phyloP scores from a whole-genome alignment of 2,888 invertebrate species.

The Thereva unica region DNA sequence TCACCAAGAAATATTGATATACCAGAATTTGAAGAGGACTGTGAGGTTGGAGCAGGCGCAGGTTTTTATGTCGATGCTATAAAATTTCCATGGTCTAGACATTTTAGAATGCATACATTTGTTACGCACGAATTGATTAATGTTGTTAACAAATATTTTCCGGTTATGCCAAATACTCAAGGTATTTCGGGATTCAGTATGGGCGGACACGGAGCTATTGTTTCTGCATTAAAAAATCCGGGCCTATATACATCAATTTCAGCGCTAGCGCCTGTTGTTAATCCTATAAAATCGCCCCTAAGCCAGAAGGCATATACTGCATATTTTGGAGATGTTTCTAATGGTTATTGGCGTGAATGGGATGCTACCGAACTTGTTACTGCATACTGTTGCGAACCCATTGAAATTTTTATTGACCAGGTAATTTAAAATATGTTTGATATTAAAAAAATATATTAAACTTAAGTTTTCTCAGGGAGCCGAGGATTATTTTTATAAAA shows the following conservation, averaged over 20 bases:
- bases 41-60: conserved; percentile 94
- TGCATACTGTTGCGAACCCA: conserved; percentile 79
- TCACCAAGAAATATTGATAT: conserved; percentile 90
- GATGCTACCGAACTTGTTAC: conserved; percentile 85
- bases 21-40: conserved; percentile 86
- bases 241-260: conserved; percentile 86
- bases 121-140: conserved; percentile 83
- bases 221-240: conserved; percentile 88
- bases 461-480: conserved; percentile 65
- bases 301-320: conserved; percentile 83
- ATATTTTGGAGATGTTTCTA: conserved; percentile 71
- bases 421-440: background rate
- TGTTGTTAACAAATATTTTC: conserved; percentile 76
- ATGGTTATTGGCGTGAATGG: conserved; percentile 76
- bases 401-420: conserved; percentile 81
- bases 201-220: conserved; percentile 97
- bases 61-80: conserved; percentile 95
- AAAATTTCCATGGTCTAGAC: conserved; percentile 85
- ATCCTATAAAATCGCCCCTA: conserved; percentile 85
- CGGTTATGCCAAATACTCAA: conserved; percentile 63
- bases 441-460: background rate
- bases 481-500: conserved; percentile 76
- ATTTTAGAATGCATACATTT: conserved; percentile 96
- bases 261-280: conserved; percentile 93
- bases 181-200: conserved; percentile 91